phyloP scores from a whole-genome alignment of 2,888 invertebrate species.

The Ormyrus rosae region DNA sequence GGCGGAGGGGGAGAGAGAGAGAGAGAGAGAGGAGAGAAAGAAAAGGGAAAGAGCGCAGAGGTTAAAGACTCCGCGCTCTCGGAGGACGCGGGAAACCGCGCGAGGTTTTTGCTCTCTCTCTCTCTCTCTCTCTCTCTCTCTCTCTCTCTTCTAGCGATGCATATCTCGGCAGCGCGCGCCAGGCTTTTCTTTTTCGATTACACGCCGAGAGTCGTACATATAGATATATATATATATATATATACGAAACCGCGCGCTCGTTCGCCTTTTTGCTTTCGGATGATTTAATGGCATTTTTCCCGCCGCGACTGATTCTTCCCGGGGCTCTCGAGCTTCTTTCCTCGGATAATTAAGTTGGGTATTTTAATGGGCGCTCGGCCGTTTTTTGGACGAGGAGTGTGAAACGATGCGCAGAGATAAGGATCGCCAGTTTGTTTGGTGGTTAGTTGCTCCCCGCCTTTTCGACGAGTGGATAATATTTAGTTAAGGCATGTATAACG shows the following conservation, averaged over 20 bases:
- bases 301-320: not conserved
- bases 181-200: slow-evolving; percentile 47
- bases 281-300: slow-evolving; percentile 28
- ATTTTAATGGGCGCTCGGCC: not conserved
- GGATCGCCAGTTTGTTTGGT: not conserved
- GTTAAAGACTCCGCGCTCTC: slow-evolving; percentile 47
- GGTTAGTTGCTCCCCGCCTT: too few species aligned
- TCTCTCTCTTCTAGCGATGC: slow-evolving; percentile 27
- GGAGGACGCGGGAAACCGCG: slow-evolving; percentile 45
- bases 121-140: slow-evolving; percentile 2
- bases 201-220: not conserved
- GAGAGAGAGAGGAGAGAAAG: slow-evolving; percentile 11
- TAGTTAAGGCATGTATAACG: too few species aligned
- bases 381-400: too few species aligned
- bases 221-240: too few species aligned
- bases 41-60: slow-evolving; percentile 46
- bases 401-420: not conserved
- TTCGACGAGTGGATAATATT: too few species aligned
- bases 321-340: not conserved
- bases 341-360: not conserved
- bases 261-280: not conserved
- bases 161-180: slow-evolving; percentile 11
- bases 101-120: slow-evolving; percentile 50
- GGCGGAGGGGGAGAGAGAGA: not conserved
- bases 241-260: too few species aligned